Evolutionary conservation across 2,888 invertebrate species (phyloP).

Genomic region (Phengaris arion): DNA sequence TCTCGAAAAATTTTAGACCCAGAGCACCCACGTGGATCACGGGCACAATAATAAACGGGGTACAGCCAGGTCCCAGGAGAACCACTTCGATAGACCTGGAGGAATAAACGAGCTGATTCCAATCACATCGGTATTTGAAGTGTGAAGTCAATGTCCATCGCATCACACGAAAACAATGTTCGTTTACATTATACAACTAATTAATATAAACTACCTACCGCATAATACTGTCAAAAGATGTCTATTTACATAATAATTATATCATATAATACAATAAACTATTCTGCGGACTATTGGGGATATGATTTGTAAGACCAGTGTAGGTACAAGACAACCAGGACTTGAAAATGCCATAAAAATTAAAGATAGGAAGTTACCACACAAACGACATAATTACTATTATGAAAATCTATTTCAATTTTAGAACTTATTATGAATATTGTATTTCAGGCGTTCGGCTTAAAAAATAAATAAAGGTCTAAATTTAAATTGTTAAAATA

Average conservation of each 20-base stretch:
- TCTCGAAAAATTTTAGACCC: too few relatives aligned
- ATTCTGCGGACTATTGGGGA: background rate
- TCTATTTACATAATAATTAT: constrained; percentile 28
- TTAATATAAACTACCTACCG: background rate
- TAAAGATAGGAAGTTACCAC: too few relatives aligned
- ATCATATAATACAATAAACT: background rate
- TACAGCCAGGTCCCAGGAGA: too few relatives aligned
- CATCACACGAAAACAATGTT: background rate
- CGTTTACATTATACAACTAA: background rate
- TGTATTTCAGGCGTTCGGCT: constrained; percentile 4
- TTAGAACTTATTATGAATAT: background rate
- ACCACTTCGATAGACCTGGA: too few relatives aligned
- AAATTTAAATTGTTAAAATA: constrained; percentile 17
- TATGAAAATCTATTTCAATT: background rate
- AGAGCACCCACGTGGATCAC: too few relatives aligned
- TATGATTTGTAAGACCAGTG: background rate
- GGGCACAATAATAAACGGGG: too few relatives aligned
- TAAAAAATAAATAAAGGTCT: constrained; percentile 7
- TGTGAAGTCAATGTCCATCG: background rate
- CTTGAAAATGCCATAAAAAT: background rate
- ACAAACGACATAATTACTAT: too few relatives aligned
- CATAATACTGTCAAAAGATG: constrained; percentile 37
- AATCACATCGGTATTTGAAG: too few relatives aligned
- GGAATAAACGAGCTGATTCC: too few relatives aligned
- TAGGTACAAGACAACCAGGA: background rate